Evolutionary conservation across 2,797 vertebrate species (phyloP), one percentile per base, ranked within the genome.

Genomic region (Neosilurus hyrtlii): DNA sequence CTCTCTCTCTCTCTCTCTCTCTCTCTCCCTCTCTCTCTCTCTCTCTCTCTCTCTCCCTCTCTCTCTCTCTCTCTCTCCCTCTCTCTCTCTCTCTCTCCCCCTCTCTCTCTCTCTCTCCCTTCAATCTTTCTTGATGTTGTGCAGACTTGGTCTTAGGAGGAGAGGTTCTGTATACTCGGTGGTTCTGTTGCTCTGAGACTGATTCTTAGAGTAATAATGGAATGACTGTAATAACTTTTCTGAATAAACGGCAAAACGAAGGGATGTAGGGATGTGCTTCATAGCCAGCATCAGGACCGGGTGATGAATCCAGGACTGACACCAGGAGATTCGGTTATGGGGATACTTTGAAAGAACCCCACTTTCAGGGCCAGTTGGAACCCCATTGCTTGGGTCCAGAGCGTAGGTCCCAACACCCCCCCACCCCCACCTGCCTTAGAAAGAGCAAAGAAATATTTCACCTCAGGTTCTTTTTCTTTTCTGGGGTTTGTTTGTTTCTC

Each of bases 101-200:
- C 37, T 2, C 37, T 43, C 37, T 43, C 37, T 6, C 2, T 43
- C 37, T 80, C n/a, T 70, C 73, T 43, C 14, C 52, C 56, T 22
- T 51, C 51, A 16, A 30, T 56, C 66, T 52, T 24, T 65, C 59
- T 26, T 9, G 11, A 9, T 15, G 4, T 24, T 67, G 20, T n/a
- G 63, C 62, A n/a, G 77, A 22, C 22, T 49, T 68, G 51, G 26
- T 61, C 63, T 70, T 24, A 49, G 26, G 26, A 22, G 14, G 49
- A 22, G n/a, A 43, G 52, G 59, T 20, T 20, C 51, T 59, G 63
- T 37, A 35, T 68, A 6, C 14, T 4, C 20, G 24, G 30, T 67
- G 52, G 71, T 73, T 82, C 54, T 35, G 9, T 72, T 72, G 68
- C 18, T 35, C 67, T 63, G 22, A 73, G 67, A 14, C 68, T 12